These are phyloP conservation scores for Amphimallon solstitiale DNA, from an alignment of 2,888 invertebrate genomes.

Conservation along the genomic window DNA sequence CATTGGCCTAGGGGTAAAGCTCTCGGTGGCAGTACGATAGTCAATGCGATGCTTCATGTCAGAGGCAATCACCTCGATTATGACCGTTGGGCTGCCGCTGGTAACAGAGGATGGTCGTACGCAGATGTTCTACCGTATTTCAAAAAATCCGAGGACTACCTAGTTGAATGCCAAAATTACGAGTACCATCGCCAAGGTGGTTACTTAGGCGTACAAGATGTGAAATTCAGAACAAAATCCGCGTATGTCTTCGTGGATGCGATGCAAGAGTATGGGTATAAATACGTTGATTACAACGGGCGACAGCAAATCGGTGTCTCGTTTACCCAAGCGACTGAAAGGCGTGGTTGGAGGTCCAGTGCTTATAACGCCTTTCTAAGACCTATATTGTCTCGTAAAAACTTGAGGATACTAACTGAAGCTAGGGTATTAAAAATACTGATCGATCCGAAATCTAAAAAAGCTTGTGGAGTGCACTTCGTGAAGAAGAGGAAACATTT, in stretches of 20 bases:
- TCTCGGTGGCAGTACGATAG: slow-evolving; percentile 72
- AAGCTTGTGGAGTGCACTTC: slow-evolving; percentile 64
- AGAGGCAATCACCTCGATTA: slow-evolving; percentile 73
- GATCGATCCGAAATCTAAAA: slow-evolving; percentile 63
- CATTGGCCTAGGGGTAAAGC: slow-evolving; percentile 51
- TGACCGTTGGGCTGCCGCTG: slow-evolving; percentile 73
- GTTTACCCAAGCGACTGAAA: slow-evolving; percentile 63
- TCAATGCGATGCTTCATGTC: slow-evolving; percentile 75
- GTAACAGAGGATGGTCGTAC: slow-evolving; percentile 90
- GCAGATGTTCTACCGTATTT: slow-evolving; percentile 85
- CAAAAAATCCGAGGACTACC: slow-evolving; percentile 69
- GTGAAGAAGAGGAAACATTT: slow-evolving; percentile 47
- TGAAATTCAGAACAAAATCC: slow-evolving; percentile 64
- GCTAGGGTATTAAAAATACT: slow-evolving; percentile 69
- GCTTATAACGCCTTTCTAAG: slow-evolving; percentile 70
- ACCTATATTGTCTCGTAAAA: slow-evolving; percentile 66
- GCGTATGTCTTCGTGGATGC: slow-evolving; percentile 58
- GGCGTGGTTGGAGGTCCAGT: slow-evolving; percentile 67
- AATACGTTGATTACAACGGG: slow-evolving; percentile 62
- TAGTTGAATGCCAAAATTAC: slow-evolving; percentile 57
- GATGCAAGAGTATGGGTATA: slow-evolving; percentile 62
- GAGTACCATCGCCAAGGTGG: slow-evolving; percentile 71
- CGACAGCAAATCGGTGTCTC: slow-evolving; percentile 60
- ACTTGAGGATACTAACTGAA: slow-evolving; percentile 68
- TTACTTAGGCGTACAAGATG: slow-evolving; percentile 70